These are phyloP conservation scores for Sarcophaga peregrina DNA, from an alignment of 1,140 invertebrate species.

Conservation along the genomic window DNA sequence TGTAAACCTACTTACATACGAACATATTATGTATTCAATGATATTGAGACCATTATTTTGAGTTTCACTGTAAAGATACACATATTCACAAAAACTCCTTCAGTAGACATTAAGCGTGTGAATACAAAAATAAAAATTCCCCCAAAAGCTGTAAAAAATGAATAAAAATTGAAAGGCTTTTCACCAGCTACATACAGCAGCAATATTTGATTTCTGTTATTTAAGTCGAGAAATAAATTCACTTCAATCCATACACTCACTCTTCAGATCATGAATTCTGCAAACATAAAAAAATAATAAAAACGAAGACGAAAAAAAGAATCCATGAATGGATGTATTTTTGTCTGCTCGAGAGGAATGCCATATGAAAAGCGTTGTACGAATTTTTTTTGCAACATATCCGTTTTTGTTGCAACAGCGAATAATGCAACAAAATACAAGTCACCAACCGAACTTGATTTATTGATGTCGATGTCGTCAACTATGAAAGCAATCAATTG, in stretches of 20 bases:
- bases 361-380: no score
- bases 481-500: slow-evolving; percentile 19
- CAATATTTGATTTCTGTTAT: slow-evolving; percentile 20
- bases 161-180: no score
- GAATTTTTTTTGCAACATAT: no score
- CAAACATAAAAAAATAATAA: neutral
- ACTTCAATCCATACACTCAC: neutral
- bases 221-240: neutral
- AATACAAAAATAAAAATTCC: no score
- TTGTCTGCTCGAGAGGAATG: neutral
- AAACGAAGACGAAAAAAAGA: neutral
- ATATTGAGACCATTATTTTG: no score
- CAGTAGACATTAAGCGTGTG: no score
- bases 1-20: no score
- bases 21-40: no score
- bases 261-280: slow-evolving; percentile 7
- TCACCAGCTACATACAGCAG: neutral
- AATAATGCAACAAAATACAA: neutral
- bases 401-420: neutral
- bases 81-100: no score
- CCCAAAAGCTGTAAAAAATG: no score
- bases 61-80: no score
- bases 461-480: slow-evolving; percentile 24
- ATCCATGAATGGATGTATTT: neutral
- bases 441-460: neutral